Evolutionary conservation across 2,888 invertebrate species (phyloP).

Genomic region (Blomia tropicalis): DNA sequence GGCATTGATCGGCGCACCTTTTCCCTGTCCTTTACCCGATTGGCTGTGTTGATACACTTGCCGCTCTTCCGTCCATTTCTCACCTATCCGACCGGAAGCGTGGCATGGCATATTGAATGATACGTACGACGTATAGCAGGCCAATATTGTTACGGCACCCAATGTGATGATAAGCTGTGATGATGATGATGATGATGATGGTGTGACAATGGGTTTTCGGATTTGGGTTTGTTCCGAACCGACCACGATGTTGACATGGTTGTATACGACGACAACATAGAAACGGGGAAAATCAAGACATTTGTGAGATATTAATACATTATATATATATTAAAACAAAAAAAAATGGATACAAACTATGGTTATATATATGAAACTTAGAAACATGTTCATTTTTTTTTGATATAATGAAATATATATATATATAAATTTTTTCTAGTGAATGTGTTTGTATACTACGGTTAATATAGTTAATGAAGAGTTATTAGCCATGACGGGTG

Average conservation of each 20-base stretch:
- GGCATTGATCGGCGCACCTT: conserved; percentile 19
- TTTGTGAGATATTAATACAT: neutral
- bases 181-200: neutral
- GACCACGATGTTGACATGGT: too few relatives aligned
- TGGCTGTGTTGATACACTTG: conserved; percentile 14
- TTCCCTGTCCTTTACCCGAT: neutral
- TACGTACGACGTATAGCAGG: conserved; percentile 20
- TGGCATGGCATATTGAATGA: conserved; percentile 22
- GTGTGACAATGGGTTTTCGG: too few relatives aligned
- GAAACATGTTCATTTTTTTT: too few relatives aligned
- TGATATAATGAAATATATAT: too few relatives aligned
- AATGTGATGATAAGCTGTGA: conserved; percentile 22
- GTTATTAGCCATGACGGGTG: too few relatives aligned
- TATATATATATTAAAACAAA: neutral
- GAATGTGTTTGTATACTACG: too few relatives aligned
- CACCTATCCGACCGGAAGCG: neutral
- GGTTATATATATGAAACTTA: too few relatives aligned
- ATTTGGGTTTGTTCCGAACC: too few relatives aligned
- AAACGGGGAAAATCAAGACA: neutral
- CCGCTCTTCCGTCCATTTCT: neutral
- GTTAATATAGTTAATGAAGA: too few relatives aligned
- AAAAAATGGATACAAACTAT: too few relatives aligned
- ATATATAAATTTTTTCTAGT: too few relatives aligned
- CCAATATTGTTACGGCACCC: conserved; percentile 20
- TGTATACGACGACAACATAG: too few relatives aligned